phyloP scores from a whole-genome alignment of 2,888 invertebrate genomes.

The Calliphora vomitoria region DNA sequence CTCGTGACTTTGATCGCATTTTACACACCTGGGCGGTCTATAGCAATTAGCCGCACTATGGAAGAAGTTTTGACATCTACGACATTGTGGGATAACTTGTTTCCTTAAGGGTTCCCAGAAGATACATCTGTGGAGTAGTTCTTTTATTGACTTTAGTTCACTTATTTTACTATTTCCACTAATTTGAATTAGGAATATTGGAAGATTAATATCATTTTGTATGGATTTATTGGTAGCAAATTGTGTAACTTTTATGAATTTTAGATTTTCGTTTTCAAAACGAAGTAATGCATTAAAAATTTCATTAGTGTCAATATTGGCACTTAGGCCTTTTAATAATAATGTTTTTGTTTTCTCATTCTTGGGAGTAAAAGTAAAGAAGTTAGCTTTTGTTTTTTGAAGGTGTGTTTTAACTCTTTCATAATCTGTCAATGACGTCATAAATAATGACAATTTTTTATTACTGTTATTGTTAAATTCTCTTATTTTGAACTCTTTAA shows the following conservation, averaged over 20 bases:
- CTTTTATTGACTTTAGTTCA: not conserved
- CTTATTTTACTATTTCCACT: no score
- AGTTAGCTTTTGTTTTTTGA: conserved; percentile 30
- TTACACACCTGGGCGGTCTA: not conserved
- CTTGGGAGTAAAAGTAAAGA: conserved; percentile 38
- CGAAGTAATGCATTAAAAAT: conserved; percentile 13
- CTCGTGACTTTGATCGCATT: not conserved
- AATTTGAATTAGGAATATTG: no score
- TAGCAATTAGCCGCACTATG: not conserved
- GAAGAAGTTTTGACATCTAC: conserved; percentile 7
- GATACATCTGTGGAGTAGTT: conserved; percentile 29
- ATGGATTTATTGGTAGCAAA: conserved; percentile 18
- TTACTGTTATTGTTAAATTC: not conserved
- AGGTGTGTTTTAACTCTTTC: conserved; percentile 9
- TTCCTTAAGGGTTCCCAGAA: conserved; percentile 49
- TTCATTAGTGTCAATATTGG: not conserved
- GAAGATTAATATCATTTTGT: no score
- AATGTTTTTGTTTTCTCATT: conserved; percentile 19
- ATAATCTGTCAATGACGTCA: conserved; percentile 21
- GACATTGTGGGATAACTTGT: conserved; percentile 40
- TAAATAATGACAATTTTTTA: conserved; percentile 19
- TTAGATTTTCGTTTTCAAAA: conserved; percentile 24
- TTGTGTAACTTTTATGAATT: conserved; percentile 35
- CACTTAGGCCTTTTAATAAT: conserved; percentile 29
- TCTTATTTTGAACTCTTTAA: conserved; percentile 23